A percentile compares a stretch with the other conserved stretches of the same genome.
Conservation (phyloP, 2,888 invertebrate genomes). For the Pheosia gnoma region DNA sequence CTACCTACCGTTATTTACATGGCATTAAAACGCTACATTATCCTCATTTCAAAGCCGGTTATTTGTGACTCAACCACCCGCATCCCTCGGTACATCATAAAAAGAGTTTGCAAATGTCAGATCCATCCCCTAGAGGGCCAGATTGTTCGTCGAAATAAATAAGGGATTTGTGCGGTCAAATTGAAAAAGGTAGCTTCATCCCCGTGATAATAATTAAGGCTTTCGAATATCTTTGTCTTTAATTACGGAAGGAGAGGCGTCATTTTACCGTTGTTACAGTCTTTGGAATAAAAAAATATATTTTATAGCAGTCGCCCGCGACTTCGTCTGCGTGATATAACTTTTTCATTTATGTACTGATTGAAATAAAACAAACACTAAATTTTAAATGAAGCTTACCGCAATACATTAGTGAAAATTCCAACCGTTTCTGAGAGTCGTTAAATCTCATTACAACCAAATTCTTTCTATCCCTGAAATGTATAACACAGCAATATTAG, state of each 20-base stretch:
- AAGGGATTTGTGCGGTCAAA: slow-evolving; percentile 17
- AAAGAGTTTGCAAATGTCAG: slow-evolving; percentile 6
- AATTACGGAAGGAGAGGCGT: background rate
- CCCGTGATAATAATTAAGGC: slow-evolving; percentile 21
- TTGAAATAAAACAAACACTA: too few relatives aligned
- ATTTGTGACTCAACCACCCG: background rate
- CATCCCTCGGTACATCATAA: slow-evolving; percentile 6
- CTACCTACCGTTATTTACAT: too few relatives aligned
- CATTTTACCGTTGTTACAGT: background rate
- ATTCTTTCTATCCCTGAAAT: too few relatives aligned
- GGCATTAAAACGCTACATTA: background rate
- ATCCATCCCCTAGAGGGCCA: slow-evolving; percentile 6
- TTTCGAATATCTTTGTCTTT: slow-evolving; percentile 10
- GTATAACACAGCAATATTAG: too few relatives aligned
- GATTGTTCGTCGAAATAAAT: slow-evolving; percentile 6
- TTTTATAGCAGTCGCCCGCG: background rate
- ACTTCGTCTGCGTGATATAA: too few relatives aligned
- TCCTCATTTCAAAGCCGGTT: slow-evolving; percentile 2
- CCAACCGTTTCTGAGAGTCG: too few relatives aligned
- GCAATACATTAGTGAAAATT: too few relatives aligned
- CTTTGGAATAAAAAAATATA: background rate
- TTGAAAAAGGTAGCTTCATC: slow-evolving; percentile 16
- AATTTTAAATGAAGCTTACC: too few relatives aligned
- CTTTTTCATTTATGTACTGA: too few relatives aligned
- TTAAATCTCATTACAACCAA: too few relatives aligned